Evolutionary conservation across 2,888 invertebrate species (phyloP).

Genomic region (Hirtodrosophila confusa): DNA sequence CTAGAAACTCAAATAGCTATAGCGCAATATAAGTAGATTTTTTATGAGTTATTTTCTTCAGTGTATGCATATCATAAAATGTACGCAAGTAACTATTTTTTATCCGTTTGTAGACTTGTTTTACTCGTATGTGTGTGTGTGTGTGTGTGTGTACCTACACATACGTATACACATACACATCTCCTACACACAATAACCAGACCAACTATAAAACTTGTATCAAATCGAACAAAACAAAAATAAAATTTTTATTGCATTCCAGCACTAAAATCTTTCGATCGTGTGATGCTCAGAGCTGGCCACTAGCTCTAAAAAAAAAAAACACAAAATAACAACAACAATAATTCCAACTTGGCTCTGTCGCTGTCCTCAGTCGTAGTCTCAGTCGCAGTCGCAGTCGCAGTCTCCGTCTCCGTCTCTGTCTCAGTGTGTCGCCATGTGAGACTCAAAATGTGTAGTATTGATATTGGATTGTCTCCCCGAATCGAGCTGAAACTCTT

Average conservation of each 20-base stretch:
- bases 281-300: slow-evolving; percentile 63
- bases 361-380: slow-evolving; percentile 17
- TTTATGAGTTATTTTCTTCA: slow-evolving; percentile 11
- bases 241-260: slow-evolving; percentile 78
- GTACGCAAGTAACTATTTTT: slow-evolving; percentile 29
- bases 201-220: slow-evolving; percentile 80
- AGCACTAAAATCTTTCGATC: slow-evolving; percentile 78
- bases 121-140: slow-evolving; percentile 18
- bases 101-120: slow-evolving; percentile 40
- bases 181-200: slow-evolving; percentile 77
- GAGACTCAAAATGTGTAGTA: slow-evolving; percentile 54
- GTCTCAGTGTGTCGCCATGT: slow-evolving; percentile 63
- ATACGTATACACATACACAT: slow-evolving; percentile 34
- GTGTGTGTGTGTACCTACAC: slow-evolving; percentile 24
- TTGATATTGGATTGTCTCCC: slow-evolving; percentile 63
- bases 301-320: slow-evolving; percentile 50
- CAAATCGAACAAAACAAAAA: slow-evolving; percentile 78
- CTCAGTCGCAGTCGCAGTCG: slow-evolving; percentile 9
- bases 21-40: no score
- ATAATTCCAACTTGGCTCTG: slow-evolving; percentile 35
- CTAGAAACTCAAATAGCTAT: no score
- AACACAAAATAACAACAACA: slow-evolving; percentile 16
- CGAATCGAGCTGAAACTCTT: slow-evolving; percentile 67
- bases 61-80: slow-evolving; percentile 29
- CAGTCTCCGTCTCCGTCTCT: background rate